These are phyloP conservation scores for Acanthacorydalis orientalis DNA, from an alignment of 2,888 invertebrate species.

Conservation along the genomic window DNA sequence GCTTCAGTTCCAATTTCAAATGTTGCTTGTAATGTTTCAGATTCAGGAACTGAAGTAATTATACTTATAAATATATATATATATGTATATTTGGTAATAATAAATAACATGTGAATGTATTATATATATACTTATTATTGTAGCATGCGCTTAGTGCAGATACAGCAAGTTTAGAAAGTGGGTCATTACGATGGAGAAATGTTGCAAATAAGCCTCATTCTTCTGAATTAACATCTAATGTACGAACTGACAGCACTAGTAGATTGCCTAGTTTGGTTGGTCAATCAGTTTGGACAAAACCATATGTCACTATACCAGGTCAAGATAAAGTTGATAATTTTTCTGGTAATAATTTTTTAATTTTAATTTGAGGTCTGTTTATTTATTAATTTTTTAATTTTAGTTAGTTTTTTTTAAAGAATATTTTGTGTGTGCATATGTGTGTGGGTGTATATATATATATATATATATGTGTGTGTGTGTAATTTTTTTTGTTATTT, in stretches of 20 bases:
- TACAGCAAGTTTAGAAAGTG: neutral
- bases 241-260: no score
- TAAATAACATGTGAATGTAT: neutral
- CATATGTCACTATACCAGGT: conserved; percentile 15
- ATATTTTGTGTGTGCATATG: conserved; percentile 8
- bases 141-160: neutral
- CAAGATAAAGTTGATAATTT: conserved; percentile 6
- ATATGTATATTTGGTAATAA: no score
- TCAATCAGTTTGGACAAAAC: conserved; percentile 10
- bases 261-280: neutral
- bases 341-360: neutral
- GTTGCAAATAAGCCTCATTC: neutral
- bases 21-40: conserved; percentile 20
- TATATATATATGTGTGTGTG: neutral
- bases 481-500: neutral
- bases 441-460: neutral
- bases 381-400: conserved; percentile 1
- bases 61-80: no score
- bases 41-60: conserved; percentile 25
- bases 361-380: conserved; percentile 5
- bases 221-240: neutral
- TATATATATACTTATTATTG: neutral
- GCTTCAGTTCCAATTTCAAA: conserved; percentile 26
- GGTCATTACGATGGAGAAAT: conserved; percentile 4
- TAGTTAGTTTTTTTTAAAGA: no score